Base-by-base conservation (phyloP, 1,140 invertebrate species). In the Ctenoplectra terminalis region DNA sequence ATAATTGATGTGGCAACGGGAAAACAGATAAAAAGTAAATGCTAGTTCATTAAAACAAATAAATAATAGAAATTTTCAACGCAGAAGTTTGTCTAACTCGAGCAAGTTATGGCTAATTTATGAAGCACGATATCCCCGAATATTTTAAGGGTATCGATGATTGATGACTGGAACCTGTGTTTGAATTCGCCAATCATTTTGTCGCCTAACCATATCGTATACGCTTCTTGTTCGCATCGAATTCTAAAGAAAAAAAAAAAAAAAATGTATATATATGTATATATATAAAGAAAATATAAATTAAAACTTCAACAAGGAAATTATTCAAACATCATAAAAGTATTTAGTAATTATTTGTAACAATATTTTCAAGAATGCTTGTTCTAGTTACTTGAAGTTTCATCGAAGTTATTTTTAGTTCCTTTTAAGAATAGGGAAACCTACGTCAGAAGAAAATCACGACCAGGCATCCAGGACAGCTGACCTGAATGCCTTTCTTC, bases 401-500 rank as follows among this genome's bases (percentile, higher is more conserved):
- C 20, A 7, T 23, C 3, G 13, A 64, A 17, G 5, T 7, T 64
- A 40, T 64, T 64, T 40, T 34, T 17, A 31, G 3, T 34, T n/a
- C 2, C 29, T 4, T n/a, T 23, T 54, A 48, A 58, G 48, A 15
- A 31, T 2, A 15, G 8, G 1, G 4, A 17, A 34, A 50, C 80
- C 90, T 91, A 94, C 93, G 88, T 92, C 20, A 94, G 76, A 58
- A 93, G 81, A 76, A 94, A 94, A 46, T 93, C 90, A 75, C 92
- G 84, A n/a, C 93, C 92, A 8, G 93, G 93, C 82, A 88, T 90
- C 93, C 93, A 94, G 26, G 89, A 91, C 50, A 93, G 89, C 8
- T 92, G 89, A 31, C 92, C 91, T 15, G 91, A 87, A 52, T 94
- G 93, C 82, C 93, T 86, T 71, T 94, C 92, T 75, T 94, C 94